Conservation (phyloP, 2,888 invertebrate genomes). For the Agapostemon virescens region DNA sequence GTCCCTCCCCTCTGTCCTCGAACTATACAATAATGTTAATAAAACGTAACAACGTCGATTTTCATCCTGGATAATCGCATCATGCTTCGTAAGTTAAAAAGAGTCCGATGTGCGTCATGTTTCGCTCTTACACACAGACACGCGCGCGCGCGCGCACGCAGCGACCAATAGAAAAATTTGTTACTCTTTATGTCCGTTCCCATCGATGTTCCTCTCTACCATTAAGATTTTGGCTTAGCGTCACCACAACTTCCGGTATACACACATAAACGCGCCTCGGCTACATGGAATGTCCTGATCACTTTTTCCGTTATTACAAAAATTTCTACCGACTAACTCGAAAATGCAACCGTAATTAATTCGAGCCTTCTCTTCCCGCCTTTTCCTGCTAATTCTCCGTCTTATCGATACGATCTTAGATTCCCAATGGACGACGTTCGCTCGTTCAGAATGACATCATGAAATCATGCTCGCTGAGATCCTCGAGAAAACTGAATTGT, state of each 20-base stretch:
- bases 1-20: conserved; percentile 22
- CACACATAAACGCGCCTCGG: conserved; percentile 17
- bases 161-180: conserved; percentile 35
- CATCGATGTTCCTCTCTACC: conserved; percentile 13
- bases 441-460: neutral
- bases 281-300: conserved; percentile 56
- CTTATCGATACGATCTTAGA: neutral
- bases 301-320: neutral
- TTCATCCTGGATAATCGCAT: conserved; percentile 33
- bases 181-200: conserved; percentile 14
- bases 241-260: conserved; percentile 47
- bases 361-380: neutral
- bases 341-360: neutral
- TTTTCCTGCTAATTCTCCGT: neutral
- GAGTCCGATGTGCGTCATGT: conserved; percentile 9
- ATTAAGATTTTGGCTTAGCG: conserved; percentile 52
- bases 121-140: neutral
- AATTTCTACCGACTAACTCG: neutral
- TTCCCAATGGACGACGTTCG: conserved; percentile 5
- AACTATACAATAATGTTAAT: conserved; percentile 53
- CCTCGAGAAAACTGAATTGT: neutral
- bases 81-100: conserved; percentile 16
- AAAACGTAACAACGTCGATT: conserved; percentile 59
- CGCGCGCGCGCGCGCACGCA: neutral
- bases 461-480: neutral